Evolutionary conservation across 2,113 vertebrate species (phyloP).

Genomic region (Procavia capensis): DNA sequence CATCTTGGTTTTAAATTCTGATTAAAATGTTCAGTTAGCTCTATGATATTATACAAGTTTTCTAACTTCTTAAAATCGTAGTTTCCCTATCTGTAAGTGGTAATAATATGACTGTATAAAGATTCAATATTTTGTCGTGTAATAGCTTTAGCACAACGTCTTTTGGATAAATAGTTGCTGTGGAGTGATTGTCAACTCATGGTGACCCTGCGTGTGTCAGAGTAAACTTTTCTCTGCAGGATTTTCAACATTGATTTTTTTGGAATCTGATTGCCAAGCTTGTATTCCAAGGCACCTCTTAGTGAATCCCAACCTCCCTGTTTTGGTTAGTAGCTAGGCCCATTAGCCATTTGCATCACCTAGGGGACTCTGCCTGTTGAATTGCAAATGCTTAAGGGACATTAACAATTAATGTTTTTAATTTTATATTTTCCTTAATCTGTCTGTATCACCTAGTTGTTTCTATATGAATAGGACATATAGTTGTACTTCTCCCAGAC

Average conservation of each 20-base stretch:
- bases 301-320: not conserved
- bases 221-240: not conserved
- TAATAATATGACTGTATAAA: not conserved
- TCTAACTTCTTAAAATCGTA: not conserved
- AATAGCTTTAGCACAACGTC: not conserved
- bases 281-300: not conserved
- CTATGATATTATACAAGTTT: not conserved
- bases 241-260: not conserved
- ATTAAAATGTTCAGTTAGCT: not conserved
- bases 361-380: not conserved
- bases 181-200: not conserved
- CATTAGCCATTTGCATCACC: not conserved
- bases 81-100: not conserved
- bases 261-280: not conserved
- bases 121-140: not conserved
- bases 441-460: not conserved
- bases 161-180: not conserved
- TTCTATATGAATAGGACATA: not conserved
- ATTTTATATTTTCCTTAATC: conserved; percentile 30
- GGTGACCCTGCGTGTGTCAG: not conserved
- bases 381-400: not conserved
- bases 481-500: not conserved
- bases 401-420: not conserved
- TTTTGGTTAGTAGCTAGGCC: not conserved
- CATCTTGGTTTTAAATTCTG: not conserved